phyloP scores from a whole-genome alignment of 2,888 invertebrate genomes.

The Drosophila pseudotalamancana region DNA sequence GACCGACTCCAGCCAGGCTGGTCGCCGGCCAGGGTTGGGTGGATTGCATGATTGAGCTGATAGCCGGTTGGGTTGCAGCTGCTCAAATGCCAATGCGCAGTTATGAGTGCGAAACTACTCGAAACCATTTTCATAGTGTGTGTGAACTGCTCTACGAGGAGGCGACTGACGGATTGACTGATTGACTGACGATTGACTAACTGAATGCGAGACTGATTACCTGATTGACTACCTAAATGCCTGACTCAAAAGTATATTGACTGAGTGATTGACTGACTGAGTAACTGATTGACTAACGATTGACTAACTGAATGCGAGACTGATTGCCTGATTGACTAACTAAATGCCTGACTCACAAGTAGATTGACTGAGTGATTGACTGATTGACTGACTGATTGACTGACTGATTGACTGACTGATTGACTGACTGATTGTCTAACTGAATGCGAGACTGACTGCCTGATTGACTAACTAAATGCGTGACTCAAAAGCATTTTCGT shows the following conservation, averaged over 20 bases:
- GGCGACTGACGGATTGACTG: background rate
- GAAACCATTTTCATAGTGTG: background rate
- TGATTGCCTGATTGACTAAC: background rate
- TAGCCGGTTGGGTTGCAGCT: constrained; percentile 38
- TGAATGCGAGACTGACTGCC: background rate
- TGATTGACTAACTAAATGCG: background rate
- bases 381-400: background rate
- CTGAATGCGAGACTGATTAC: too few species aligned
- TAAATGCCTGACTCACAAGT: too few species aligned
- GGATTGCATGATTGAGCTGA: constrained; percentile 30
- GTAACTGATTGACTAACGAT: background rate
- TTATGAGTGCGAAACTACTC: background rate
- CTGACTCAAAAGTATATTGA: too few species aligned
- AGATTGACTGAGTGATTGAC: background rate
- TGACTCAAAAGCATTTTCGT: background rate
- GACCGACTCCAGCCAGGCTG: background rate
- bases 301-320: background rate
- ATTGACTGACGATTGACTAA: background rate
- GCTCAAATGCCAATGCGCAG: constrained; percentile 10
- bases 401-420: background rate
- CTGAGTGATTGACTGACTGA: background rate
- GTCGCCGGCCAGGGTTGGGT: constrained; percentile 28
- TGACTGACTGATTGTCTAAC: background rate
- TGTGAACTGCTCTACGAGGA: background rate
- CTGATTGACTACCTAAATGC: too few species aligned